A percentile compares a stretch with the other conserved stretches of the same genome.
Conservation (phyloP, 2,888 invertebrate genomes). For the Pristionchus japonicus region DNA sequence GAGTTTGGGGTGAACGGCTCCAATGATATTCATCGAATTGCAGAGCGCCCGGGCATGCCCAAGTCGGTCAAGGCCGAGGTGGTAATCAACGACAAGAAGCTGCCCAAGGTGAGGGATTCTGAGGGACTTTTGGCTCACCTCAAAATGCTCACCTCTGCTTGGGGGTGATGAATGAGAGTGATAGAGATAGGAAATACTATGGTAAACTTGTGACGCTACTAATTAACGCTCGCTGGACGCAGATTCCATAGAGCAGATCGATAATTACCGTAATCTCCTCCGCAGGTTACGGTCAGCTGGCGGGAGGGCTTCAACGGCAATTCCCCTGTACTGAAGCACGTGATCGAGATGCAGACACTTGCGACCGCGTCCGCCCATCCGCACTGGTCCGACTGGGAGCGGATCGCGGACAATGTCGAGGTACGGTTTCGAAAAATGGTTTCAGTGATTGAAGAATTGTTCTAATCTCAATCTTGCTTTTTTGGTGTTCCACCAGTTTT, state of each 20-base stretch:
- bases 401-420: constrained; percentile 84
- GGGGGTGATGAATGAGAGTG: no score
- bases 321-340: constrained; percentile 91
- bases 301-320: constrained; percentile 97
- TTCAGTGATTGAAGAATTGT: no score
- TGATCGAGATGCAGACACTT: constrained; percentile 90
- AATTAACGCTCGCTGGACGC: no score
- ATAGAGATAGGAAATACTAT: no score
- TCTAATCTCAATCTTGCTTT: no score
- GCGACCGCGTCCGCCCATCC: constrained; percentile 77
- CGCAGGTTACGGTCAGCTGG: constrained; percentile 89
- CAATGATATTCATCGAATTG: constrained; percentile 42
- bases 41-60: constrained; percentile 93
- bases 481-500: no score
- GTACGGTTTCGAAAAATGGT: no score
- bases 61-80: constrained; percentile 86
- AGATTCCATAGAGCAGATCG: no score
- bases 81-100: constrained; percentile 80
- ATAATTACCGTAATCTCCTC: no score
- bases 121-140: background rate
- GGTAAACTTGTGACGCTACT: no score
- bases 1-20: no score
- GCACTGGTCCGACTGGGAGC: constrained; percentile 71
- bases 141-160: no score
- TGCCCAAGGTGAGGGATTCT: constrained; percentile 35